Base-by-base conservation (phyloP, 2,113 vertebrate species). In the Colius striatus region DNA sequence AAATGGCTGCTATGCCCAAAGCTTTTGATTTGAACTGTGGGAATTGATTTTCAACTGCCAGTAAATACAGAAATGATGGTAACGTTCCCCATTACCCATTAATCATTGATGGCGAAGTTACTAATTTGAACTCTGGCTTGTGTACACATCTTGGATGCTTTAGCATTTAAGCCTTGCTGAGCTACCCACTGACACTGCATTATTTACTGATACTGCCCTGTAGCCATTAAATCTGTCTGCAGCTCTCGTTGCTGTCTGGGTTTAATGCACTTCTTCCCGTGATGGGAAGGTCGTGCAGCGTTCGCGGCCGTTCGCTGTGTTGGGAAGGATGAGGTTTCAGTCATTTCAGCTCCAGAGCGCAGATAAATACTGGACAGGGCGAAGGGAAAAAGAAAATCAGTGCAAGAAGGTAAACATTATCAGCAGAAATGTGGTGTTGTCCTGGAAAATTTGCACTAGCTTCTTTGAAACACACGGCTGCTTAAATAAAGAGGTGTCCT, bases 31-130 rank as follows among this genome's bases (percentile, higher is more conserved):
- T 54, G 87, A 85, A 76, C 89, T 65, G 18, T 91, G 84, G 96
- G 92, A 94, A 95, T 92, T 91, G 96, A 95, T 95, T 96, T 94
- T 89, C 65, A 94, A 65, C 89, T 96, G 87, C 94, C 96, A 82
- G 94, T 89, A 97, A 96, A 84, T 89, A 45, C 53, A 94, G 82
- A 60, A 94, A 61, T 84, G 91, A 91, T 84, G 89, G 89, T 91
- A 91, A 89, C 54, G 7, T 71, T 94, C 95, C 62, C 73, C 60
- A 27, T 92, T 92, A 74, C 16, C 61, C 91, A 94, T 97, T 94
- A 95, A 94, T 95, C 95, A 92, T 95, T 97, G 38, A 92, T 95
- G 92, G 84, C 89, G 53, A 72, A 95, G 77, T 94, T 94, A 61
- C 94, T 95, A 81, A 91, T 95, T 92, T 96, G 94, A 82, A 76